These are phyloP conservation scores for Metallyticus violacea DNA, from an alignment of 2,888 invertebrate genomes.

Conservation along the genomic window DNA sequence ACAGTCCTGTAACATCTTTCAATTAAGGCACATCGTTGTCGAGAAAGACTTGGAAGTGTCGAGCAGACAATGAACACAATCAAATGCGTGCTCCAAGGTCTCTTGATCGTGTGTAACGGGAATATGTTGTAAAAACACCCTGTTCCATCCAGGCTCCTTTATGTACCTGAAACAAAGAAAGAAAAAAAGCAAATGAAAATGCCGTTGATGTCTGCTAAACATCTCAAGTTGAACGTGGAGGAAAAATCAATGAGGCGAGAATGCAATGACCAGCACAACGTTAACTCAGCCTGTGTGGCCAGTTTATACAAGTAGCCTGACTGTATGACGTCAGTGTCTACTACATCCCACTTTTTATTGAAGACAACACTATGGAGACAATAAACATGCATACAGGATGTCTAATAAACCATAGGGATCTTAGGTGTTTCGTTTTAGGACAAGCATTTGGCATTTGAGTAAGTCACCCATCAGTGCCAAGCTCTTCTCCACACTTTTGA, in stretches of 20 bases:
- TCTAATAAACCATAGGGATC: too few relatives aligned
- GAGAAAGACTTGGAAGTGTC: neutral
- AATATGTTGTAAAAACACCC: neutral
- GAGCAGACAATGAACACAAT: neutral
- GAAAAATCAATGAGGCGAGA: neutral
- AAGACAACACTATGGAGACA: too few relatives aligned
- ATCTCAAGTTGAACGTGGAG: neutral
- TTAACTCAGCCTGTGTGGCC: neutral
- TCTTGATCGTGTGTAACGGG: neutral
- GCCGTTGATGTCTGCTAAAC: neutral
- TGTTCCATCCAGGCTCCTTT: neutral
- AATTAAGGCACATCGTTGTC: neutral
- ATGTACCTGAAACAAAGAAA: neutral
- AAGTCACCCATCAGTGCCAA: too few relatives aligned
- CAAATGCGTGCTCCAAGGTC: neutral
- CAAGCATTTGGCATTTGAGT: too few relatives aligned
- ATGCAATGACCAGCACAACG: neutral
- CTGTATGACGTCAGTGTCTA: too few relatives aligned
- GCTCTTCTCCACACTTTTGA: too few relatives aligned
- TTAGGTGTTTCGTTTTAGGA: too few relatives aligned
- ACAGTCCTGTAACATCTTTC: neutral
- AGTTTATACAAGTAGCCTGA: neutral
- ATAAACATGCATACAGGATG: too few relatives aligned
- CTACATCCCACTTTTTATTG: too few relatives aligned
- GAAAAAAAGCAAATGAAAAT: neutral